These are phyloP conservation scores for Varroa destructor DNA, from an alignment of 1,140 invertebrate species.

Conservation along the genomic window DNA sequence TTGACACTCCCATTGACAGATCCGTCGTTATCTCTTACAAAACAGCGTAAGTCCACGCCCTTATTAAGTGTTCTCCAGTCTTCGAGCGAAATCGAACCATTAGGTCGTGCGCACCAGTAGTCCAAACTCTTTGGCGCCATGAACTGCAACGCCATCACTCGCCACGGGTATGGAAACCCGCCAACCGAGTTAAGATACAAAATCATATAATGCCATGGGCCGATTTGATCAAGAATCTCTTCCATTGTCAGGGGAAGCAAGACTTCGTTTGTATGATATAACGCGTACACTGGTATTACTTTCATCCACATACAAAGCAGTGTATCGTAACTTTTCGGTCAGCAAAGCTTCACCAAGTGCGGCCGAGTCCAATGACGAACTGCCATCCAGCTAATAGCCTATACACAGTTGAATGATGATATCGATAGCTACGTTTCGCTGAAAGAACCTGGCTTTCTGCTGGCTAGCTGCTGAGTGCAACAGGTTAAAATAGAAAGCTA, in stretches of 20 bases:
- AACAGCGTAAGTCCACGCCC: not conserved
- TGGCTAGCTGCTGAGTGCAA: no score
- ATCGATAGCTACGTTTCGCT: no score
- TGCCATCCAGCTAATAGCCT: no score
- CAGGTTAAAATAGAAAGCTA: no score
- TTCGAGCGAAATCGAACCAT: conserved; percentile 17
- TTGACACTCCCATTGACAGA: not conserved
- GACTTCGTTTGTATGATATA: no score
- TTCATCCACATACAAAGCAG: no score
- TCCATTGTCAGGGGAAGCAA: not conserved
- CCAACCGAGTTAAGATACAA: not conserved
- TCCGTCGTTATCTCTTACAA: not conserved
- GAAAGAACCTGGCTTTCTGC: no score
- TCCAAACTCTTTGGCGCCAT: not conserved
- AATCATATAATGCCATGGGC: conserved; percentile 9
- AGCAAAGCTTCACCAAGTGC: no score
- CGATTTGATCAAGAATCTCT: conserved; percentile 10
- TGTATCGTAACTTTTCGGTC: no score
- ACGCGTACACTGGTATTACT: no score
- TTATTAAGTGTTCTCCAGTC: not conserved
- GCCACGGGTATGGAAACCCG: conserved; percentile 1
- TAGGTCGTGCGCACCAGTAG: conserved; percentile 13
- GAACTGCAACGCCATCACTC: conserved; percentile 10
- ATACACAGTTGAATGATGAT: no score
- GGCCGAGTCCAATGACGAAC: no score